These are phyloP conservation scores for Cygnus atratus DNA, from an alignment of 2,113 vertebrate species.

Conservation along the genomic window DNA sequence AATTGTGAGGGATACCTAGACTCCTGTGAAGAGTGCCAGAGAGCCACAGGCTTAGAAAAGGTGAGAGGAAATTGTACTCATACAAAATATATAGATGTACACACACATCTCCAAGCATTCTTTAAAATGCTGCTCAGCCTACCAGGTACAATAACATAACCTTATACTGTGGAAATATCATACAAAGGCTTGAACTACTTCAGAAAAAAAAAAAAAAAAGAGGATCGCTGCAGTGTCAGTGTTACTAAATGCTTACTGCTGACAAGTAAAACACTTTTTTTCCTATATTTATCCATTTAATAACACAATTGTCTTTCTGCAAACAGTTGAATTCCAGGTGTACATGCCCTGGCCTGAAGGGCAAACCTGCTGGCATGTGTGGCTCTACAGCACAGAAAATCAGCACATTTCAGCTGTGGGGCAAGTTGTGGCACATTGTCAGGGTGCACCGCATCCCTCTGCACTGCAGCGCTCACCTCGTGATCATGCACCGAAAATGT, in stretches of 20 bases:
- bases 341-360: neutral
- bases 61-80: neutral
- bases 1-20: neutral
- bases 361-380: neutral
- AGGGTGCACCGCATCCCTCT: neutral
- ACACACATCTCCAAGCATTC: neutral
- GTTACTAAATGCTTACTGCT: neutral
- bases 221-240: neutral
- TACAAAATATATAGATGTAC: neutral
- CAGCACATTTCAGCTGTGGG: neutral
- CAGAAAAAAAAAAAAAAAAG: neutral
- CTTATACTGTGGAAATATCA: neutral
- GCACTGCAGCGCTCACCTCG: neutral
- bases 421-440: neutral
- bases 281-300: neutral
- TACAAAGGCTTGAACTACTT: neutral
- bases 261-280: neutral
- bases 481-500: neutral
- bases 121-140: neutral
- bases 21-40: neutral
- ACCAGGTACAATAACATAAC: neutral
- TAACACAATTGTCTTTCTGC: neutral
- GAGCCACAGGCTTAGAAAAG: neutral
- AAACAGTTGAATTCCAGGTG: neutral
- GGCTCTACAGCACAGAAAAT: neutral